These are phyloP conservation scores for Sarcophaga bullata DNA, from an alignment of 1,140 invertebrate genomes.

Conservation along the genomic window DNA sequence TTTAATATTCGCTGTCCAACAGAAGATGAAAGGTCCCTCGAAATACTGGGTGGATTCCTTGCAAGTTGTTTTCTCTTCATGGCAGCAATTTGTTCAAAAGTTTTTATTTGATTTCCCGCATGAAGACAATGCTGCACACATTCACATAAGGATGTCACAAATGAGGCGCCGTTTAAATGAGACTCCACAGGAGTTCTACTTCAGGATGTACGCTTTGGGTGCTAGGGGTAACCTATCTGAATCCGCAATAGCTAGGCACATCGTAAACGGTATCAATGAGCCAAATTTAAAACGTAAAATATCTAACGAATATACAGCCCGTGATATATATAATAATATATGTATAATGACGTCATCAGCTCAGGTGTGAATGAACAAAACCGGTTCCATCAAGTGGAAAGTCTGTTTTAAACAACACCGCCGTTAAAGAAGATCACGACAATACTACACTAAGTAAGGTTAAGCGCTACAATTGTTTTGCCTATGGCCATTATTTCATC, in stretches of 20 bases:
- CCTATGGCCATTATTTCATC: slow-evolving; percentile 22
- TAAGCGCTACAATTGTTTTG: slow-evolving; percentile 40
- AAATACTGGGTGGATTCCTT: too few relatives aligned
- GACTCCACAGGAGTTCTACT: neutral
- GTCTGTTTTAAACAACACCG: neutral
- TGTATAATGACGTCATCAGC: slow-evolving; percentile 15
- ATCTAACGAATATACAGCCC: neutral
- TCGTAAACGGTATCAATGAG: too few relatives aligned
- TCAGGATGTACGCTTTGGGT: neutral
- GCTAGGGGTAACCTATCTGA: neutral
- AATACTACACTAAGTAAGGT: neutral
- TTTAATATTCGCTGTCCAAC: too few relatives aligned
- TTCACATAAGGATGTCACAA: too few relatives aligned
- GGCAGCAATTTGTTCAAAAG: too few relatives aligned
- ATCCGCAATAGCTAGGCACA: too few relatives aligned
- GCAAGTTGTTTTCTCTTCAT: too few relatives aligned
- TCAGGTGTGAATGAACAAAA: neutral
- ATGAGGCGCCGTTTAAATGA: too few relatives aligned
- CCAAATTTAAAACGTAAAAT: neutral
- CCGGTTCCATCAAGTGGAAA: neutral
- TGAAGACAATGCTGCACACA: too few relatives aligned
- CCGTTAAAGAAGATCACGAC: neutral
- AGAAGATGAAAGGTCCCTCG: too few relatives aligned
- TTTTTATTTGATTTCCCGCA: too few relatives aligned
- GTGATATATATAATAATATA: slow-evolving; percentile 5